phyloP scores from a whole-genome alignment of 2,113 vertebrate species.

The Urocitellus parryii region DNA sequence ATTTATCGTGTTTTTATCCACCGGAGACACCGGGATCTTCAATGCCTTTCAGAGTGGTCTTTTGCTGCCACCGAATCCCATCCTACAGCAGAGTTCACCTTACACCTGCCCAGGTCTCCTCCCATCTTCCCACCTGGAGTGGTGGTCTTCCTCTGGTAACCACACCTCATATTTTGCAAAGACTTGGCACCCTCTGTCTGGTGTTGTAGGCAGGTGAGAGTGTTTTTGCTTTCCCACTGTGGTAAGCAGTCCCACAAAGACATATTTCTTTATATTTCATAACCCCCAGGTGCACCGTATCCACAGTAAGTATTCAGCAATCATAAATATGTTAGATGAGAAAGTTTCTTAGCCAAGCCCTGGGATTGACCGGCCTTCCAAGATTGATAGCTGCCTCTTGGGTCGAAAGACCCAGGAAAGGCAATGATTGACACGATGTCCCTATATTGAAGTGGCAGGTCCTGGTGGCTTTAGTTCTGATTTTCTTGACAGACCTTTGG shows the following conservation, averaged over 20 bases:
- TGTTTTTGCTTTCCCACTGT: background rate
- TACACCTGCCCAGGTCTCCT: no score
- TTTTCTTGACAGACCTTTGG: background rate
- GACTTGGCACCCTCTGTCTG: background rate
- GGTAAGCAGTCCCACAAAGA: background rate
- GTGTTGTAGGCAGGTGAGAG: background rate
- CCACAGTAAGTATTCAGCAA: background rate
- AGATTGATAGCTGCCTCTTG: background rate
- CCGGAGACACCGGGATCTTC: background rate
- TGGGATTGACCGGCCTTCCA: background rate
- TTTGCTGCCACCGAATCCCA: background rate
- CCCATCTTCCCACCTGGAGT: background rate
- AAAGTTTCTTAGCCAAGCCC: background rate
- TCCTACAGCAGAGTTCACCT: background rate
- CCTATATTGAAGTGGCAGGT: background rate
- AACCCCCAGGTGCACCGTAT: background rate
- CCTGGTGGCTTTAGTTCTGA: background rate
- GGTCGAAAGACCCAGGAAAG: background rate
- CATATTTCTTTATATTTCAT: background rate
- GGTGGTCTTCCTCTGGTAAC: background rate
- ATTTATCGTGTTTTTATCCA: background rate
- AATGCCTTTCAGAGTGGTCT: background rate
- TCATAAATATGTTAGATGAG: background rate
- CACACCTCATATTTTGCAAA: background rate
- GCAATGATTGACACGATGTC: background rate